Evolutionary conservation across 92 coral and sea anemone species (phyloP).

Genomic region (Palythoa grandis): DNA sequence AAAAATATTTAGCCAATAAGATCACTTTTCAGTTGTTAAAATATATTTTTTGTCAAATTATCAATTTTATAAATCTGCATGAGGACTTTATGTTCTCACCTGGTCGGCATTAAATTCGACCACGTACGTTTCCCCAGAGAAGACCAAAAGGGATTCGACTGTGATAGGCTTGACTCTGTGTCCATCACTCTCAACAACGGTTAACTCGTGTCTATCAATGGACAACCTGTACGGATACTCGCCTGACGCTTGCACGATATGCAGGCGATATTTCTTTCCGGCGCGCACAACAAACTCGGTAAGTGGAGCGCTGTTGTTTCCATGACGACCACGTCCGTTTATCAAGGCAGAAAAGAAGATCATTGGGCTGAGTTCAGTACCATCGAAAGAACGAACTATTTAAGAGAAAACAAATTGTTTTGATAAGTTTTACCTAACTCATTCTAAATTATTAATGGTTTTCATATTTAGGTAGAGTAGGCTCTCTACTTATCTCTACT

Average conservation of each 20-base stretch:
- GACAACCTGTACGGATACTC: conserved; percentile 62
- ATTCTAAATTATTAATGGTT: not conserved
- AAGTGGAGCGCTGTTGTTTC: conserved; percentile 59
- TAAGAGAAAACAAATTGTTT: not conserved
- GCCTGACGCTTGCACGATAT: conserved; percentile 46
- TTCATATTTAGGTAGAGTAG: not conserved
- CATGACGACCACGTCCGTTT: conserved; percentile 58
- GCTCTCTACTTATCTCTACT: too few relatives aligned
- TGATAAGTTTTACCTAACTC: not conserved
- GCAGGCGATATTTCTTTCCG: conserved; percentile 64
- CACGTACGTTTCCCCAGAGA: conserved; percentile 62
- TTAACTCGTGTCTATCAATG: conserved; percentile 58
- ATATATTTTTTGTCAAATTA: too few relatives aligned
- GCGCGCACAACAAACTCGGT: conserved; percentile 41
- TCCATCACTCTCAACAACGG: conserved; percentile 69
- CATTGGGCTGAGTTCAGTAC: conserved; percentile 38
- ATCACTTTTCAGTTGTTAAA: too few relatives aligned
- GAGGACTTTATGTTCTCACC: not conserved
- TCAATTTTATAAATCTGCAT: too few relatives aligned
- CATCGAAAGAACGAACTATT: conserved; percentile 37
- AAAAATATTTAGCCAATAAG: too few relatives aligned
- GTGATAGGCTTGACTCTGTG: conserved; percentile 55
- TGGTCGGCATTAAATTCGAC: conserved; percentile 61
- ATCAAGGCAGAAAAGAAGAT: conserved; percentile 53
- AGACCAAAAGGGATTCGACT: conserved; percentile 57